These are phyloP conservation scores for Betta splendens DNA, from an alignment of 2,797 vertebrate species.

Conservation along the genomic window DNA sequence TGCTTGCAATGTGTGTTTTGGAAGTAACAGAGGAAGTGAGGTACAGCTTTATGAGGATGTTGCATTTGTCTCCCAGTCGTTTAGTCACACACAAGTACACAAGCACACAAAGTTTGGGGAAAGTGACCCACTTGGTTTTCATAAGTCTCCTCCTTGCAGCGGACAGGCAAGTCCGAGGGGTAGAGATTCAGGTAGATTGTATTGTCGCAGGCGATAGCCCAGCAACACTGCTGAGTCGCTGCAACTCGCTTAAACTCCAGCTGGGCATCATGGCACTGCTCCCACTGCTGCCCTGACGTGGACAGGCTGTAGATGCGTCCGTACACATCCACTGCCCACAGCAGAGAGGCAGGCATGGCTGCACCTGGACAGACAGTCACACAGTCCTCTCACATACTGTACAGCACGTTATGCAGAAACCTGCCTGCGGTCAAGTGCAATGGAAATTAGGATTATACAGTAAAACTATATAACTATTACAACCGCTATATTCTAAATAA, in stretches of 20 bases:
- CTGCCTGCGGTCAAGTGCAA: too few relatives aligned
- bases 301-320: constrained; percentile 92
- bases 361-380: too few relatives aligned
- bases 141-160: constrained; percentile 92
- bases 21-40: constrained; percentile 49
- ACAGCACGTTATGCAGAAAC: too few relatives aligned
- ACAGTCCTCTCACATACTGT: too few relatives aligned
- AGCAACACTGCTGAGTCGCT: constrained; percentile 90
- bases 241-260: constrained; percentile 93
- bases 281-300: constrained; percentile 91
- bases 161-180: constrained; percentile 89
- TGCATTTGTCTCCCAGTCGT: constrained; percentile 3
- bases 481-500: too few relatives aligned
- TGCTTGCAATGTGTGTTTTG: neutral
- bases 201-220: constrained; percentile 94
- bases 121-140: constrained; percentile 90
- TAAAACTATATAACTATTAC: too few relatives aligned
- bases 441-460: too few relatives aligned
- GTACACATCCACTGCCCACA: constrained; percentile 95
- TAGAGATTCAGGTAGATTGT: constrained; percentile 90
- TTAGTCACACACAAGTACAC: neutral
- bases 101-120: neutral
- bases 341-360: constrained; percentile 86
- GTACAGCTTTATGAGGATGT: constrained; percentile 6
- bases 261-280: constrained; percentile 86